Evolutionary conservation across 2,113 vertebrate genomes (phyloP).

Genomic region (Callaeas wilsoni): DNA sequence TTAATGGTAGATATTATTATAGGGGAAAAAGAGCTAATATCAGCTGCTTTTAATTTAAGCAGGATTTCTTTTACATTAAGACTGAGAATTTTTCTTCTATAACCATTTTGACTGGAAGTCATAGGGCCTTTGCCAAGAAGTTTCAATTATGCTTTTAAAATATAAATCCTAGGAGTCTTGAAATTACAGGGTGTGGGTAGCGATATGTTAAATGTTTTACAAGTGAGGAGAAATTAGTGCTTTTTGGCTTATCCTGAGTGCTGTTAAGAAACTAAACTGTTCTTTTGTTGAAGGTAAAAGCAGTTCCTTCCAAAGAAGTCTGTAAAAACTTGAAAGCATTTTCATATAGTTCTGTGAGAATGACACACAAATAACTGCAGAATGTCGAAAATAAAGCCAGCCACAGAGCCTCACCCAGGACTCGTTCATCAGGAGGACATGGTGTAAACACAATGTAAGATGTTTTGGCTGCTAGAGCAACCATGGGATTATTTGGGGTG

Average conservation of each 20-base stretch:
- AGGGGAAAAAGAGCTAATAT: slow-evolving; percentile 54
- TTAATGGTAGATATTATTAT: slow-evolving; percentile 35
- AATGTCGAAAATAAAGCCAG: not conserved
- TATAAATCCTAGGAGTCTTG: slow-evolving; percentile 56
- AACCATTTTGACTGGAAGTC: slow-evolving; percentile 43
- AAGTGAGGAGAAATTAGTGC: slow-evolving; percentile 56
- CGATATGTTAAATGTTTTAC: slow-evolving; percentile 62
- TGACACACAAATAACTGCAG: not conserved
- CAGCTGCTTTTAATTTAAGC: slow-evolving; percentile 45
- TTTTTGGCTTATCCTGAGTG: slow-evolving; percentile 35
- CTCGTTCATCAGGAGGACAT: not conserved
- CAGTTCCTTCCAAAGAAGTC: not conserved
- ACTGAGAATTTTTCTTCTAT: slow-evolving; percentile 23
- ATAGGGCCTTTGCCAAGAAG: slow-evolving; percentile 31
- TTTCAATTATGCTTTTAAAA: slow-evolving; percentile 62
- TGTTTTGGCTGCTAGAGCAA: not conserved
- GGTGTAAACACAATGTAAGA: not conserved
- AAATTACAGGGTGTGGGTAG: slow-evolving; percentile 65
- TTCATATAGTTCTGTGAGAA: slow-evolving; percentile 16
- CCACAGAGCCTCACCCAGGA: slow-evolving; percentile 15
- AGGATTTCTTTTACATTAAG: slow-evolving; percentile 25
- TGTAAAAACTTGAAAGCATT: slow-evolving; percentile 18
- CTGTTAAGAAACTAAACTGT: slow-evolving; percentile 40
- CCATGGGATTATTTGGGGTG: slow-evolving; percentile 3
- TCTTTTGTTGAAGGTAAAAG: slow-evolving; percentile 37